Conservation (phyloP, 2,113 vertebrate species). For the Tursiops truncatus region DNA sequence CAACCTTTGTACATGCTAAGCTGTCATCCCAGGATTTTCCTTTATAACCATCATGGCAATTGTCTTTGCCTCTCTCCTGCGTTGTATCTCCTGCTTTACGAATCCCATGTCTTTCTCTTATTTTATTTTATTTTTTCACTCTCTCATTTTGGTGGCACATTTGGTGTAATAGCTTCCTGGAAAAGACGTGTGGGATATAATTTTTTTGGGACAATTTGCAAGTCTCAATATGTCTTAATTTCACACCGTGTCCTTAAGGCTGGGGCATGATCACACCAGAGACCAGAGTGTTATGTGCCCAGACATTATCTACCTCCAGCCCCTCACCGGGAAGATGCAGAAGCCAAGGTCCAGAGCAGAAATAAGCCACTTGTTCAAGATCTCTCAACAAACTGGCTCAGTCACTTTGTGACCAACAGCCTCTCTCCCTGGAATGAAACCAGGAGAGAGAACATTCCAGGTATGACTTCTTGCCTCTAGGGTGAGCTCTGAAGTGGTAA, state of each 20-base stretch:
- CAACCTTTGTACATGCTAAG: neutral
- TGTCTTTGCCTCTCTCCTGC: neutral
- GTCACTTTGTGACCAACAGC: neutral
- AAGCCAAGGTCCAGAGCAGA: neutral
- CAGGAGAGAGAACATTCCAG: neutral
- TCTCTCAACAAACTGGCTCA: neutral
- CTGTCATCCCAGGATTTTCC: neutral
- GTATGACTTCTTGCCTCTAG: neutral
- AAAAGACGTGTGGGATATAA: neutral
- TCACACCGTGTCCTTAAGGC: neutral
- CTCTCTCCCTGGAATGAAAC: neutral
- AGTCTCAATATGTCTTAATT: neutral
- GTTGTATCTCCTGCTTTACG: neutral
- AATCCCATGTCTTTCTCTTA: neutral
- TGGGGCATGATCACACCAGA: neutral
- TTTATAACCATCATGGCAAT: neutral
- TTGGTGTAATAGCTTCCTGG: neutral
- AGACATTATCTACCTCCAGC: neutral
- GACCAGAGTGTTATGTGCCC: neutral
- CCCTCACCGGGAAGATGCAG: neutral
- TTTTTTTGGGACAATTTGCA: neutral
- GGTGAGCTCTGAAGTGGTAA: neutral
- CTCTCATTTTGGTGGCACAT: neutral
- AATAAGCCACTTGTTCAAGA: neutral
- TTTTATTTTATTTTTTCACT: neutral